Conservation (phyloP, 2,888 invertebrate genomes). For the Microctonus hyperodae region DNA sequence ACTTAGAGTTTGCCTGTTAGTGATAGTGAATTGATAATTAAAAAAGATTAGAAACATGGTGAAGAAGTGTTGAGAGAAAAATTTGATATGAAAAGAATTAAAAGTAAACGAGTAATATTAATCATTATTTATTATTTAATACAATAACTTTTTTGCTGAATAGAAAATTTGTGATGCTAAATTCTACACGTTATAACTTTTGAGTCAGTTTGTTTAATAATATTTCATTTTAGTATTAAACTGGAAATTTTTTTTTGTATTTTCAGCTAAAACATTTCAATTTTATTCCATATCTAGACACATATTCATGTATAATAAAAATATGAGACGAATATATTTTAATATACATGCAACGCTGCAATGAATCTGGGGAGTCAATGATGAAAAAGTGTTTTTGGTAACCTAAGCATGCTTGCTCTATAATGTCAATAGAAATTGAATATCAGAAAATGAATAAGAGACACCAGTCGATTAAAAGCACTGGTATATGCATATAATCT, state of each 20-base stretch:
- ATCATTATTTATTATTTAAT: too few species aligned
- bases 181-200: slow-evolving; percentile 13
- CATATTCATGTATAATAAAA: too few species aligned
- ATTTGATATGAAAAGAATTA: neutral
- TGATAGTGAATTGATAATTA: neutral
- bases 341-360: too few species aligned
- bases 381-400: too few species aligned
- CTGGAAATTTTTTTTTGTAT: neutral
- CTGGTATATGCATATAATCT: slow-evolving; percentile 18
- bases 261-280: neutral
- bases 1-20: neutral
- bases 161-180: slow-evolving; percentile 23
- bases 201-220: slow-evolving; percentile 23
- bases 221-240: slow-evolving; percentile 11
- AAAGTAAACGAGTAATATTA: too few species aligned
- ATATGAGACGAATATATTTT: neutral
- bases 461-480: slow-evolving; percentile 11
- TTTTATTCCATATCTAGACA: neutral
- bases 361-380: too few species aligned
- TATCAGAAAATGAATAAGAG: neutral
- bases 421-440: neutral
- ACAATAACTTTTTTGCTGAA: slow-evolving; percentile 18
- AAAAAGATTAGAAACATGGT: too few species aligned
- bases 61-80: too few species aligned
- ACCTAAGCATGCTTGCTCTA: neutral